Evolutionary conservation across 2,888 invertebrate species (phyloP), one percentile per base, ranked within the genome.

Genomic region (Glaucopsyche alexis): DNA sequence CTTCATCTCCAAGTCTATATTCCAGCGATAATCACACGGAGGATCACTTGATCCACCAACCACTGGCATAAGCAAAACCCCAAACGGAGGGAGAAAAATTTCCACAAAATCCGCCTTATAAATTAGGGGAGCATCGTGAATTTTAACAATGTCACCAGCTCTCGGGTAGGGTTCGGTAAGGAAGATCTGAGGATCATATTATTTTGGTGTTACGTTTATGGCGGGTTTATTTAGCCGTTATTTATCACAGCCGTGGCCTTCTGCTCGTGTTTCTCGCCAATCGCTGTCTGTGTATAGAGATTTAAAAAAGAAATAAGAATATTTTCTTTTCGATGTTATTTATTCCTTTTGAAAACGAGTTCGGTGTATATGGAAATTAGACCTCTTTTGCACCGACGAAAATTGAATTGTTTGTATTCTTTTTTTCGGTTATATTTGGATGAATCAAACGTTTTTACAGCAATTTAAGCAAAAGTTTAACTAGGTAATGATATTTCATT

Each of bases 221-320:
- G 75, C 74, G 76, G 77, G 78, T 79, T 81, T 82, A 82, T 83
- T 82, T 80, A 80, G 79, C 78, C 76, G 78, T 83, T 81, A 84
- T 85, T 84, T 85, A 84, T 84, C 74, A 80, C 78, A 73, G 75
- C 78, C 77, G 76, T 76, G 79, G 75, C 81, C 84, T 83, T 83
- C 84, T 84, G 79, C 80, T 77, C 80, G 80, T 82, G 80, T 83
- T 83, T 80, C 81, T 80, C 78, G 77, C 77, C 81, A 83, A 83
- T 83, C 82, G 82, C 29, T 29, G 29, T 29, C 29, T 80, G 77
- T 42, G 8, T n/a, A 14, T 14, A 42, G n/a, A 66, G 66, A 66
- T 66, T 66, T 42, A 4, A 66, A n/a, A 42, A 42, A 65, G 40
- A 65, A 38, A 8, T 19, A 16, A 11, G 19, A 55, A 55, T 19